Conservation (phyloP, 2,888 invertebrate species). For the Cabera pusaria region DNA sequence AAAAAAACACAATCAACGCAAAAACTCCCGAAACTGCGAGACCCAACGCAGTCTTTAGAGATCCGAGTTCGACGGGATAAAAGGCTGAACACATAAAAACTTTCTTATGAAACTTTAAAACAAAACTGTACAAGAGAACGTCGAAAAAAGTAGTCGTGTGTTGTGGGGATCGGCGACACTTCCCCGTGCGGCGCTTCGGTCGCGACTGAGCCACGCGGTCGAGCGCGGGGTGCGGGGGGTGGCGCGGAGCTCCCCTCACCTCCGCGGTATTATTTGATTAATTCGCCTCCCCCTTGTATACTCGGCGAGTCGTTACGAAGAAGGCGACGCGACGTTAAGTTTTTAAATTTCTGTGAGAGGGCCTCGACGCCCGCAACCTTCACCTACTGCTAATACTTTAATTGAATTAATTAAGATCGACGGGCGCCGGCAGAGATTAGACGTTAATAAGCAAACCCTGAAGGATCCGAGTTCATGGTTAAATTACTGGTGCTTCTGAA, state of each 20-base stretch:
- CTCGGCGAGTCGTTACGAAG: conserved; percentile 79
- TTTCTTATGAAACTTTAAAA: conserved; percentile 76
- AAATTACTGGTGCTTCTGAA: conserved; percentile 65
- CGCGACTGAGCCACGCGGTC: conserved; percentile 81
- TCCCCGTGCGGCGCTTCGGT: conserved; percentile 74
- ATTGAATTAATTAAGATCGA: conserved; percentile 79
- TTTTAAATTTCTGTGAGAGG: conserved; percentile 79
- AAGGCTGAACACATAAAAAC: conserved; percentile 71
- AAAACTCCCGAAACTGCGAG: conserved; percentile 73
- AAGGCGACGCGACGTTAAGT: conserved; percentile 77
- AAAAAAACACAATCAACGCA: conserved; percentile 79
- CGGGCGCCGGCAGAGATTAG: conserved; percentile 72
- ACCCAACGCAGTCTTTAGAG: conserved; percentile 64
- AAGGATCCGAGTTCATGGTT: conserved; percentile 72
- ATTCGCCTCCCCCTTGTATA: conserved; percentile 83
- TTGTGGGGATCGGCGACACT: conserved; percentile 71
- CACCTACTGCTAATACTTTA: conserved; percentile 78
- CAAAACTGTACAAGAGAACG: conserved; percentile 77
- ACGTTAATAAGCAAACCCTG: conserved; percentile 76
- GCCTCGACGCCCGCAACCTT: conserved; percentile 78
- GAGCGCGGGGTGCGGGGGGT: conserved; percentile 47
- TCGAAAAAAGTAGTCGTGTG: conserved; percentile 79
- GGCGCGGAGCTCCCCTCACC: conserved; percentile 58
- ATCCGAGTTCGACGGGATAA: conserved; percentile 62
- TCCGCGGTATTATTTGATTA: conserved; percentile 83